Evolutionary conservation across 1,140 invertebrate species (phyloP).

Genomic region (Drosophila pachea): DNA sequence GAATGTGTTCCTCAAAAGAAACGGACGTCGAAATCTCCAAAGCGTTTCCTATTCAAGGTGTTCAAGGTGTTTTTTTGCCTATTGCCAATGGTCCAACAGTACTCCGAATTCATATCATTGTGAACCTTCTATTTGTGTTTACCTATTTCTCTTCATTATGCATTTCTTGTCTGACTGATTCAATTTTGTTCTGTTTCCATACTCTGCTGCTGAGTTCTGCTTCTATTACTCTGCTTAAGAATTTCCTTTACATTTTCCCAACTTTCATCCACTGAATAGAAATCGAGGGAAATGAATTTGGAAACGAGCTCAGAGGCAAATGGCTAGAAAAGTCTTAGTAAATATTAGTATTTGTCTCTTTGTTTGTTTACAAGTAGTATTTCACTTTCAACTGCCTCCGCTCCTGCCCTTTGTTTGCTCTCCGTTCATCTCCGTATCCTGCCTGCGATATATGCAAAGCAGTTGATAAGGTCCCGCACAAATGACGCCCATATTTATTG

Average conservation of each 20-base stretch:
- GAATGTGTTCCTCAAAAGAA: slow-evolving; percentile 6
- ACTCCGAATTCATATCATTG: no score
- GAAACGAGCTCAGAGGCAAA: slow-evolving; percentile 15
- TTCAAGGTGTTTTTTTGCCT: not conserved
- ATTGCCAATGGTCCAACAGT: no score
- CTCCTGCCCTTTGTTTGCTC: slow-evolving; percentile 3
- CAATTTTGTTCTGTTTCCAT: not conserved
- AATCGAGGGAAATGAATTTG: not conserved
- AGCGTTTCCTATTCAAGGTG: not conserved
- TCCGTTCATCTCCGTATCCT: slow-evolving; percentile 22
- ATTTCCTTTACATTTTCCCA: no score
- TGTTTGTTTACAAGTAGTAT: slow-evolving; percentile 27
- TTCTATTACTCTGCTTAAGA: not conserved
- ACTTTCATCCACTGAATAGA: not conserved
- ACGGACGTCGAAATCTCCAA: slow-evolving; percentile 5
- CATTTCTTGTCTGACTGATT: not conserved
- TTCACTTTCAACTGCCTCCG: slow-evolving; percentile 42
- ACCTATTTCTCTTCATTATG: no score
- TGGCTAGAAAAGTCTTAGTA: slow-evolving; percentile 24
- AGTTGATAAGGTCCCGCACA: slow-evolving; percentile 64
- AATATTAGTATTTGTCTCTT: slow-evolving; percentile 20
- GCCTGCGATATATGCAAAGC: slow-evolving; percentile 60
- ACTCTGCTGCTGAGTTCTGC: not conserved
- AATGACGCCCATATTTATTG: slow-evolving; percentile 43
- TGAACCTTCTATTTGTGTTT: not conserved